phyloP scores from a whole-genome alignment of 2,888 invertebrate genomes.

The Pilophorus perplexus region DNA sequence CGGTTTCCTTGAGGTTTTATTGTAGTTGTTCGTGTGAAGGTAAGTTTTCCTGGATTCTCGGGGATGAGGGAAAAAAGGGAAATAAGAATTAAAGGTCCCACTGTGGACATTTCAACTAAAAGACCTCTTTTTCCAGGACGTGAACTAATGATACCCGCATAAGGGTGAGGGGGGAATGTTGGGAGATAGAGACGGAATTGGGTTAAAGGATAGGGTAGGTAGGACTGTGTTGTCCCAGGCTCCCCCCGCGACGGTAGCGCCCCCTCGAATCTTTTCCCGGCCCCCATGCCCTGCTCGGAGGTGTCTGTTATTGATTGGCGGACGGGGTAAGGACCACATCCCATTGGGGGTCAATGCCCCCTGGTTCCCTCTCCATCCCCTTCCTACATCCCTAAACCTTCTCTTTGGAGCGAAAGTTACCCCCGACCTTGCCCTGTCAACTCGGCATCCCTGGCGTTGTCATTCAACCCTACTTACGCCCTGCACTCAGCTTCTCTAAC shows the following conservation, averaged over 20 bases:
- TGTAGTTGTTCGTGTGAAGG: background rate
- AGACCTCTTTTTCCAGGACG: no score
- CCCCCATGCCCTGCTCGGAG: background rate
- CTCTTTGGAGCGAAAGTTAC: conserved; percentile 17
- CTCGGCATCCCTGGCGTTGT: background rate
- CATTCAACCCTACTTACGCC: background rate
- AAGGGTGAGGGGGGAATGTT: background rate
- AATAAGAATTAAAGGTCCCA: background rate
- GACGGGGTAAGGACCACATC: conserved; percentile 24
- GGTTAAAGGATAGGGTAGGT: conserved; percentile 26
- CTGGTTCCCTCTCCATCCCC: background rate
- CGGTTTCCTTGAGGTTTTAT: background rate
- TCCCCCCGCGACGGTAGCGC: no score
- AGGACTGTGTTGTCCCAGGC: conserved; percentile 20
- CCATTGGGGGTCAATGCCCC: conserved; percentile 24
- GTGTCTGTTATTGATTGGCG: conserved; percentile 33
- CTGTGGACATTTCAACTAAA: background rate
- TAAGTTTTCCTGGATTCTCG: background rate
- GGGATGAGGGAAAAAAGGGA: background rate
- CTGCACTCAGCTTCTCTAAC: background rate
- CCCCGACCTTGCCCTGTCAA: conserved; percentile 23
- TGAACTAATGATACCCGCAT: conserved; percentile 22
- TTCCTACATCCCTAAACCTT: background rate
- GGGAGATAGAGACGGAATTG: background rate
- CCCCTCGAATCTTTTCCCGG: no score